These are phyloP conservation scores for Sesia bembeciformis DNA, from an alignment of 2,888 invertebrate species.

Conservation along the genomic window DNA sequence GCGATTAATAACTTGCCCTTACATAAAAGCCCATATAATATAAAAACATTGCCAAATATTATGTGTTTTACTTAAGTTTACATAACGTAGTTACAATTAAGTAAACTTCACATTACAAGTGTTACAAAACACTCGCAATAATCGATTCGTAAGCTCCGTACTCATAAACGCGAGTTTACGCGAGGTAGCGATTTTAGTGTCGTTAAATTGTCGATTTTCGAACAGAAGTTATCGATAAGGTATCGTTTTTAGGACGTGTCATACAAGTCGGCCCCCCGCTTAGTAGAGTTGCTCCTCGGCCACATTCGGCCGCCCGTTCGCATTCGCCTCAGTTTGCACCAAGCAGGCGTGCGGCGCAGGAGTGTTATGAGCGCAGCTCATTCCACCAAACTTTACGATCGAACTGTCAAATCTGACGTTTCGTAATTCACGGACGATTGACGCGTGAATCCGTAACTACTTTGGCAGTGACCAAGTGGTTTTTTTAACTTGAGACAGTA, in stretches of 20 bases:
- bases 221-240: slow-evolving; percentile 47
- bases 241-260: slow-evolving; percentile 45
- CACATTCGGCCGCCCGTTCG: slow-evolving; percentile 5
- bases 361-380: slow-evolving; percentile 31
- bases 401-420: slow-evolving; percentile 60
- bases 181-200: neutral
- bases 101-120: no score
- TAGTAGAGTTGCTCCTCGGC: slow-evolving; percentile 11
- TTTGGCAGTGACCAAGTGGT: slow-evolving; percentile 1
- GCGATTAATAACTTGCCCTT: no score
- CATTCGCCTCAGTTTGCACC: slow-evolving; percentile 33
- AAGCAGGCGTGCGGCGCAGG: slow-evolving; percentile 41
- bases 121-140: no score
- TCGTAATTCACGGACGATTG: slow-evolving; percentile 31
- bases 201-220: neutral
- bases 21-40: no score
- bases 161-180: neutral
- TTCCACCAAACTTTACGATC: slow-evolving; percentile 44
- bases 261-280: slow-evolving; percentile 45
- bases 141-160: neutral
- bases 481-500: neutral
- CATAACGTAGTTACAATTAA: no score
- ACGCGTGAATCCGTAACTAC: slow-evolving; percentile 16
- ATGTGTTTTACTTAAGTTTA: no score
- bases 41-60: no score